Percentiles rank a stretch among this genome's conserved stretches.
These are phyloP conservation scores for Apostichopus californicus DNA, from an alignment of 35 echinoderm and acorn worm genomes.

Conservation along the genomic window DNA sequence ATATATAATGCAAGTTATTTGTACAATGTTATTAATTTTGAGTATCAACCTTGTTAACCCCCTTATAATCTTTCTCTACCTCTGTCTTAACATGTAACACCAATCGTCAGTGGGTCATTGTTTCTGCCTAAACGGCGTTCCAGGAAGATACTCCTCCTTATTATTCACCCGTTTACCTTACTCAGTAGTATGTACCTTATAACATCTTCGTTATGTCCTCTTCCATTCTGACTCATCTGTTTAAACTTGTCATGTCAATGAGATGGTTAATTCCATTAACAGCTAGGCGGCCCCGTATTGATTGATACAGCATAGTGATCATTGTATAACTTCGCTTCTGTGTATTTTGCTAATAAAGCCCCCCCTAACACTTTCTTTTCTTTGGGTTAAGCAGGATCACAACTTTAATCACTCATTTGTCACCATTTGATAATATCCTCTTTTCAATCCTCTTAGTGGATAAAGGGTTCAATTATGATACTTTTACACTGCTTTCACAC, in stretches of 20 bases:
- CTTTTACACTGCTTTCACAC: conserved; percentile 26
- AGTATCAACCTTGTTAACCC: too few relatives aligned
- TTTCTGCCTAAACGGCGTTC: too few relatives aligned
- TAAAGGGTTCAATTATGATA: conserved; percentile 36
- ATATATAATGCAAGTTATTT: too few relatives aligned
- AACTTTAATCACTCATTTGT: conserved; percentile 37
- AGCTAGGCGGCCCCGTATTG: neutral
- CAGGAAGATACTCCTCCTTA: too few relatives aligned
- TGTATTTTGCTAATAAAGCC: conserved; percentile 38
- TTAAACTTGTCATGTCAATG: neutral
- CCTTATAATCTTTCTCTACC: too few relatives aligned
- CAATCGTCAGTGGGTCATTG: too few relatives aligned
- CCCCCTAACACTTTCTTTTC: too few relatives aligned
- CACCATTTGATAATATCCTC: conserved; percentile 21
- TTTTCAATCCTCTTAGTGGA: neutral
- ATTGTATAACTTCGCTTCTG: conserved; percentile 11
- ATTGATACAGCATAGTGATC: conserved; percentile 2
- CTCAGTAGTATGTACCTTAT: too few relatives aligned
- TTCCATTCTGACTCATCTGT: neutral
- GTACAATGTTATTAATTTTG: too few relatives aligned
- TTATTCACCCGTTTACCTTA: too few relatives aligned
- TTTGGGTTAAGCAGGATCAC: neutral
- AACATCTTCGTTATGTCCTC: too few relatives aligned
- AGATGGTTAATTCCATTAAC: neutral
- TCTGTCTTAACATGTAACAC: too few relatives aligned